These are phyloP conservation scores for Oxytorus armatus DNA, from an alignment of 2,888 invertebrate species.

Conservation along the genomic window DNA sequence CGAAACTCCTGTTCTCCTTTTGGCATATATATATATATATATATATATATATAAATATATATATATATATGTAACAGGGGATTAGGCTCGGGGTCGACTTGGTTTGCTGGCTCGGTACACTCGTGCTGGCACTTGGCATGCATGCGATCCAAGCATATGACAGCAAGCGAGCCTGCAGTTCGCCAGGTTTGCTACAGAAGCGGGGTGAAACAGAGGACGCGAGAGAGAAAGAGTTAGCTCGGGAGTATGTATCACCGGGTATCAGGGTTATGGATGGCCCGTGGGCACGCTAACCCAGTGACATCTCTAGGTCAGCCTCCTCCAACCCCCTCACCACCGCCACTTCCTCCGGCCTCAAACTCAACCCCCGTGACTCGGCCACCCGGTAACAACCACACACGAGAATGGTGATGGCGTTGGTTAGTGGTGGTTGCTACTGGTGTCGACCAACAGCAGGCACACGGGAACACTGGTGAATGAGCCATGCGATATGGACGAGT, in stretches of 20 bases:
- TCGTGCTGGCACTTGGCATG: slow-evolving; percentile 64
- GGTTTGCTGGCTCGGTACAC: slow-evolving; percentile 40
- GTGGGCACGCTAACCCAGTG: slow-evolving; percentile 83
- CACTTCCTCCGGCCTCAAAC: slow-evolving; percentile 60
- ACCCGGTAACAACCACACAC: slow-evolving; percentile 49
- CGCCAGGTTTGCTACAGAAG: slow-evolving; percentile 62
- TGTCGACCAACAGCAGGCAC: slow-evolving; percentile 24
- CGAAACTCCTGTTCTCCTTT: slow-evolving; percentile 47
- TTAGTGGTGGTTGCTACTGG: neutral
- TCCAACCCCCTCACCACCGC: slow-evolving; percentile 58
- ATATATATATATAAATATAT: slow-evolving; percentile 12
- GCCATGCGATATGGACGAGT: neutral
- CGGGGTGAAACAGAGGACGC: slow-evolving; percentile 34
- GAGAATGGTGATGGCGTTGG: slow-evolving; percentile 29
- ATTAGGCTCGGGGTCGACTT: slow-evolving; percentile 41
- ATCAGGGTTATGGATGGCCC: slow-evolving; percentile 82
- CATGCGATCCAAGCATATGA: slow-evolving; percentile 61
- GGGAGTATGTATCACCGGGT: slow-evolving; percentile 75
- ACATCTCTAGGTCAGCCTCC: slow-evolving; percentile 83
- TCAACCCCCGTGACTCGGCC: slow-evolving; percentile 67
- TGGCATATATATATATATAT: slow-evolving; percentile 28
- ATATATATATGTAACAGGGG: neutral
- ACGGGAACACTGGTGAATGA: slow-evolving; percentile 23
- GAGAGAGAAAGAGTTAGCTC: slow-evolving; percentile 36
- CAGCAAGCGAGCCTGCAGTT: slow-evolving; percentile 59